Conservation (phyloP, 2,888 invertebrate genomes). For the Cephalotes varians region DNA sequence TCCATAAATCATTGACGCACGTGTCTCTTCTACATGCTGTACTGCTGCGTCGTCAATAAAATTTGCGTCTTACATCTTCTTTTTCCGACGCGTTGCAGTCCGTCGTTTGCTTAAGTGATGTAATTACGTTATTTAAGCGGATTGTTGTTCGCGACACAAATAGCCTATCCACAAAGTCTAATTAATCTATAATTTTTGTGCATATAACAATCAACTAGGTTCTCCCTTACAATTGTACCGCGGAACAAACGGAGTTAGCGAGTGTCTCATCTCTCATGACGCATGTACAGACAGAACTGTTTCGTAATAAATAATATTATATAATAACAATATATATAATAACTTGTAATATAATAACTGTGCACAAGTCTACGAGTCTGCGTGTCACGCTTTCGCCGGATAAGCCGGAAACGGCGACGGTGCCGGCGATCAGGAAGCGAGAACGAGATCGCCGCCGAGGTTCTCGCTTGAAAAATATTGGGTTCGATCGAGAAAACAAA, state of each 20-base stretch:
- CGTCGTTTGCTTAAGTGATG: background rate
- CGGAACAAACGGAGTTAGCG: background rate
- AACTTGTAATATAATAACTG: background rate
- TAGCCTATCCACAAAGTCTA: background rate
- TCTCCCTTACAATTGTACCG: background rate
- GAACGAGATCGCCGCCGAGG: slow-evolving; percentile 2
- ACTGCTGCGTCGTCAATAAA: slow-evolving; percentile 27
- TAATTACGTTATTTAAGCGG: slow-evolving; percentile 1
- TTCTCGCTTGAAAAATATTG: slow-evolving; percentile 35
- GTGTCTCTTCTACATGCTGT: background rate
- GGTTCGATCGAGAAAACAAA: slow-evolving; percentile 45
- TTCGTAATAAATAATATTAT: background rate
- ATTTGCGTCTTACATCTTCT: background rate
- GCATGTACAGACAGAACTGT: background rate
- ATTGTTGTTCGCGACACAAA: background rate
- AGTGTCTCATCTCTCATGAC: background rate
- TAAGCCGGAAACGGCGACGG: slow-evolving; percentile 2
- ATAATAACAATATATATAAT: slow-evolving; percentile 3
- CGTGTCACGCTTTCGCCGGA: background rate
- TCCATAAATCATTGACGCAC: slow-evolving; percentile 17
- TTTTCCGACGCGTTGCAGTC: background rate
- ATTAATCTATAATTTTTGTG: background rate
- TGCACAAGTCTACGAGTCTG: background rate
- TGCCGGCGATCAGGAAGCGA: slow-evolving; percentile 11
- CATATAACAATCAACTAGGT: background rate